Conservation (phyloP, 1,140 invertebrate species). For the Frieseomelitta varia region DNA sequence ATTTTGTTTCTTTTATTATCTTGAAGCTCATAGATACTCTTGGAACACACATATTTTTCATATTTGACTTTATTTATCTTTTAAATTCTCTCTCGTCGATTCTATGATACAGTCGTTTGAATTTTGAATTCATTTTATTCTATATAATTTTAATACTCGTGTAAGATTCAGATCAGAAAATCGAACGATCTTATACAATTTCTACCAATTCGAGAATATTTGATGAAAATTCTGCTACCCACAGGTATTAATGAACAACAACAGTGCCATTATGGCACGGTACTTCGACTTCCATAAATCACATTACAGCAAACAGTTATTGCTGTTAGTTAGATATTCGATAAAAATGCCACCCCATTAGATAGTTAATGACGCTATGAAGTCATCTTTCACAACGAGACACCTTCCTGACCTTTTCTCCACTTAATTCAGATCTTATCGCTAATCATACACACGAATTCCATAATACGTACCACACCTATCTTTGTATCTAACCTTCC, state of each 20-base stretch:
- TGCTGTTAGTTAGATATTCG: not conserved
- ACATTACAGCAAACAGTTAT: not conserved
- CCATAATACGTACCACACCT: not conserved
- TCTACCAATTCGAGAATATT: not conserved
- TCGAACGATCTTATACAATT: no score
- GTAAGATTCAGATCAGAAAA: no score
- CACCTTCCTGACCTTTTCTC: not conserved
- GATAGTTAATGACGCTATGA: not conserved
- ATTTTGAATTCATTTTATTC: no score
- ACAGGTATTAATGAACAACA: not conserved
- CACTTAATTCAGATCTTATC: not conserved
- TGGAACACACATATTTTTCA: no score
- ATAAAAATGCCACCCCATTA: not conserved
- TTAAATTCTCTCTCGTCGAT: no score
- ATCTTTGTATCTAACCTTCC: constrained; percentile 4
- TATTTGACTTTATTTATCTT: no score
- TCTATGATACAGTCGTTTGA: no score
- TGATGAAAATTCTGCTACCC: not conserved
- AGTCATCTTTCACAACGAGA: not conserved
- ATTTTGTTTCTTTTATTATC: no score
- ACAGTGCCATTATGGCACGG: not conserved
- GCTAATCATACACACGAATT: not conserved
- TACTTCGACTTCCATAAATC: not conserved
- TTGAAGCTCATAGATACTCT: no score
- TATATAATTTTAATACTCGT: no score